phyloP scores from a whole-genome alignment of 2,797 vertebrate species.

The Molossus alvarezi region DNA sequence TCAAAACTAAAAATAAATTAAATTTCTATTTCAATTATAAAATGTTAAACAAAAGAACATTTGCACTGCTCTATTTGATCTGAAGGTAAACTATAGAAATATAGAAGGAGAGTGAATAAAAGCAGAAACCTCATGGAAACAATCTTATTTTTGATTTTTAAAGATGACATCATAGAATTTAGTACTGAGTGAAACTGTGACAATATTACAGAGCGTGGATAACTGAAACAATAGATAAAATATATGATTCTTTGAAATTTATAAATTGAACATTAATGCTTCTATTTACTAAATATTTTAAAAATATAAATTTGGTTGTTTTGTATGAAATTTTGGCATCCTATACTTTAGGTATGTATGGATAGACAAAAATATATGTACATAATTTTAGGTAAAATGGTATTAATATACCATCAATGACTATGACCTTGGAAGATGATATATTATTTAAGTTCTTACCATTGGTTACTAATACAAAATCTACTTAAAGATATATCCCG shows the following conservation, averaged over 20 bases:
- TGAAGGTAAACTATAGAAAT: neutral
- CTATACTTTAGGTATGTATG: neutral
- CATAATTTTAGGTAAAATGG: neutral
- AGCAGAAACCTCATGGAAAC: neutral
- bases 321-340: slow-evolving; percentile 2
- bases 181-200: neutral
- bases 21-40: neutral
- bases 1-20: slow-evolving; percentile 30
- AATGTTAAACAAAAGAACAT: neutral
- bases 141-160: neutral
- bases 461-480: neutral
- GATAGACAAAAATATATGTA: neutral
- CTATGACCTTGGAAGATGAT: neutral
- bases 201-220: neutral
- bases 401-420: neutral
- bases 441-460: neutral
- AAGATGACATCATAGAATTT: neutral
- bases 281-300: neutral
- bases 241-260: slow-evolving; percentile 2
- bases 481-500: neutral
- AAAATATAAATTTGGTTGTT: neutral
- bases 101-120: neutral
- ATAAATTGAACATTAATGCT: neutral
- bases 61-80: neutral
- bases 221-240: neutral